Base-by-base conservation (phyloP, 2,113 vertebrate species). In the Hippolais icterina region DNA sequence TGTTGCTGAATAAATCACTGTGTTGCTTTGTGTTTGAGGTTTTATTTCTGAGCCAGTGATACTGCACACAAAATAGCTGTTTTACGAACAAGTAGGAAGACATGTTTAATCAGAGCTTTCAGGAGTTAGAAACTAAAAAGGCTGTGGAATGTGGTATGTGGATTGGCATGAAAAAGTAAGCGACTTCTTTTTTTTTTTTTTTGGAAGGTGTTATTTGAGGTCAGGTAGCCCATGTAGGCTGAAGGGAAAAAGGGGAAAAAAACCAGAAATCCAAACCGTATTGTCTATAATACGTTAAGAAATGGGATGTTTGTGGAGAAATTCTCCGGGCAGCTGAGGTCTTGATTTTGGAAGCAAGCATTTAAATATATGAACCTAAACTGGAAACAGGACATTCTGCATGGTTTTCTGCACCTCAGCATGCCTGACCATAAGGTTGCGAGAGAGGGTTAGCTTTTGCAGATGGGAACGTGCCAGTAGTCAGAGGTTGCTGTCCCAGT, bases 11-110 rank as follows among this genome's bases (percentile, higher is more conserved):
- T 87, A 89, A 83, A 89, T 85, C 59, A 44, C 35, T 80, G 20
- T 83, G 70, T 75, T 93, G 42, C 75, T 90, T 94, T 96, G 53
- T 82, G 22, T 91, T 75, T 83, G 59, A 76, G 75, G 52, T 88
- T 94, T 90, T 83, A 68, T 82, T 93, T 92, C 59, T 78, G 61
- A 89, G 53, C 25, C 63, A 66, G 33, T 8, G 23, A 64, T 88
- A 59, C 41, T 66, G n/a, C 39, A 27, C 76, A 60, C 17, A 81
- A 84, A 93, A 92, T 49, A 75, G 61, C 28, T 18, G 33, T 46
- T 76, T 49, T 78, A 15, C 0, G 0, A 91, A 82, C 33, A 84
- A 86, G 35, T 57, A 82, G 53, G 44, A 90, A 93, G 61, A 90
- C 37, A 19, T 60, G 12, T 71, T 96, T 93, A 89, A 84, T 81